phyloP scores from a whole-genome alignment of 2,797 vertebrate genomes.

The Thunnus albacares region DNA sequence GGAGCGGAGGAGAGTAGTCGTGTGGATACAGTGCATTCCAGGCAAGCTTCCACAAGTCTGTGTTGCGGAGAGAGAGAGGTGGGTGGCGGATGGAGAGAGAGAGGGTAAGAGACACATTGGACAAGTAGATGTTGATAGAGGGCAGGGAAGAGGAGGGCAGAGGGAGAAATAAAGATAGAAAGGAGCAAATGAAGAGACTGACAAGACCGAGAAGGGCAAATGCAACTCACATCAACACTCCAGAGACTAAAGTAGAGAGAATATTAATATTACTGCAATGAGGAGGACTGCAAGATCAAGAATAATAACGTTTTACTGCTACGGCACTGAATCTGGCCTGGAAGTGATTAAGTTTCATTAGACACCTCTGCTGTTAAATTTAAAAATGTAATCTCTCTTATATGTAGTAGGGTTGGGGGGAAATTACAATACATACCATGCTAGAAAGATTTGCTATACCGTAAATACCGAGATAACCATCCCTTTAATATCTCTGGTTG shows the following conservation, averaged over 20 bases:
- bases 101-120: constrained; percentile 43
- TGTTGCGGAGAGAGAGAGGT: constrained; percentile 15
- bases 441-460: too few species aligned
- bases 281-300: constrained; percentile 3
- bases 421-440: not conserved
- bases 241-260: constrained; percentile 12
- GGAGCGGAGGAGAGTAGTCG: not conserved
- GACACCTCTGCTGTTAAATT: not conserved
- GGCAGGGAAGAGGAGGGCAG: constrained; percentile 28
- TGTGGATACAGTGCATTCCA: constrained; percentile 65
- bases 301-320: not conserved
- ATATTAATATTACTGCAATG: constrained; percentile 19
- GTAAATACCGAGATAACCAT: too few species aligned
- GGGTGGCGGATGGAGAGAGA: constrained; percentile 34
- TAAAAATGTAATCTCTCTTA: not conserved
- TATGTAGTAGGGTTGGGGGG: not conserved
- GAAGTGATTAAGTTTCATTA: constrained; percentile 5
- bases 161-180: constrained; percentile 6
- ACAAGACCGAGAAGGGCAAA: constrained; percentile 1
- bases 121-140: constrained; percentile 38
- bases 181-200: constrained; percentile 9
- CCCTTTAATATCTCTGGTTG: too few species aligned
- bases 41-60: constrained; percentile 71
- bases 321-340: not conserved
- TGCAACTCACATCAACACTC: constrained; percentile 1